Percentiles rank a stretch among this genome's conserved stretches.
These are phyloP conservation scores for Callipepla californica DNA, from an alignment of 2,113 vertebrate species.

Conservation along the genomic window DNA sequence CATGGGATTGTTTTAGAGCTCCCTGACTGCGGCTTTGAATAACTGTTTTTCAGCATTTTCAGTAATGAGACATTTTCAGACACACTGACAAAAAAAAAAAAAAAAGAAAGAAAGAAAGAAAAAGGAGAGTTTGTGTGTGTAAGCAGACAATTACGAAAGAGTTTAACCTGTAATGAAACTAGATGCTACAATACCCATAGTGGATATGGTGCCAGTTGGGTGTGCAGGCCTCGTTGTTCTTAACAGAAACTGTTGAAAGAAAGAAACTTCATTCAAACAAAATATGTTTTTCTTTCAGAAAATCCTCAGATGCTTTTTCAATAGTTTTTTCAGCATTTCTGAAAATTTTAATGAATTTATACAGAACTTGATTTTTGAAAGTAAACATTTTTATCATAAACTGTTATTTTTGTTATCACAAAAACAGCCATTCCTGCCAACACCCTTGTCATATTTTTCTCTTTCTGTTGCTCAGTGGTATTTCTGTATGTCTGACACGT, in stretches of 20 bases:
- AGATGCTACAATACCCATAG: not conserved
- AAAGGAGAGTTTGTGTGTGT: not conserved
- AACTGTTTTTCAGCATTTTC: not conserved
- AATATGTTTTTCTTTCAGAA: not conserved
- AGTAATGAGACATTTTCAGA: not conserved
- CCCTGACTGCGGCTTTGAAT: not conserved
- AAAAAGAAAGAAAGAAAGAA: not conserved
- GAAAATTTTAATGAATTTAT: not conserved
- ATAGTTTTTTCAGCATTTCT: not conserved
- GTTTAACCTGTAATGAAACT: not conserved
- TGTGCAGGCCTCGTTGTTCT: not conserved
- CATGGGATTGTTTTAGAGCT: not conserved
- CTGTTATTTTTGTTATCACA: not conserved
- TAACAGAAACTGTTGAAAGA: not conserved
- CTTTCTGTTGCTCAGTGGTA: not conserved
- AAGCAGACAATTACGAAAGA: not conserved
- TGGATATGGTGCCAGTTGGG: not conserved
- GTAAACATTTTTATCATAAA: not conserved
- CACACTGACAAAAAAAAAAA: not conserved
- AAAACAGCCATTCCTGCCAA: not conserved
- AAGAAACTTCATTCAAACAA: not conserved
- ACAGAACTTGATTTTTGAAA: not conserved
- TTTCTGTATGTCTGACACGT: not conserved
- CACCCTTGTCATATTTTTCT: not conserved
- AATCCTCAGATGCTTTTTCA: not conserved